Evolutionary conservation across 2,113 vertebrate genomes (phyloP).

Genomic region (Solea senegalensis): DNA sequence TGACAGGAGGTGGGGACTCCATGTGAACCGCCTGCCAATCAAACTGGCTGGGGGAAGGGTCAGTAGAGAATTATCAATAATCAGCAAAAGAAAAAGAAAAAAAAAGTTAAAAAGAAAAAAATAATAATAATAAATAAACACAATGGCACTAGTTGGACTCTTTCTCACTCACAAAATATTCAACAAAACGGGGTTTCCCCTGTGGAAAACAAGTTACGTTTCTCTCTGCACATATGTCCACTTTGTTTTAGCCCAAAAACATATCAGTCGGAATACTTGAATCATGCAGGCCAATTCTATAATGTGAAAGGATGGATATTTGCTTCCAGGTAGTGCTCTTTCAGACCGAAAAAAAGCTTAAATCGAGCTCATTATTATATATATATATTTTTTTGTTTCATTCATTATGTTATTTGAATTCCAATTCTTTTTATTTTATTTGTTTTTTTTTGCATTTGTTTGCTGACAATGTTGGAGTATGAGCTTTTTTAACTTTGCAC

Average conservation of each 20-base stretch:
- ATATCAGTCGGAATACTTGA: slow-evolving; percentile 99
- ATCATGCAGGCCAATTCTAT: slow-evolving; percentile 99
- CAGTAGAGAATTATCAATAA: slow-evolving; percentile 78
- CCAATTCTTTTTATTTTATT: slow-evolving; percentile 77
- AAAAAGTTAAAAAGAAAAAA: slow-evolving; percentile 41
- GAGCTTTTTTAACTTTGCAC: slow-evolving; percentile 98
- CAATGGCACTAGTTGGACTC: slow-evolving; percentile 93
- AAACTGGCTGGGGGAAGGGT: slow-evolving; percentile 73
- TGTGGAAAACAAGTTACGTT: slow-evolving; percentile 95
- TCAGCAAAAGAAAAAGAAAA: slow-evolving; percentile 66
- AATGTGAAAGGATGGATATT: slow-evolving; percentile 99
- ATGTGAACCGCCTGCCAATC: slow-evolving; percentile 87
- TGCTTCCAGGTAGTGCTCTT: slow-evolving; percentile 98
- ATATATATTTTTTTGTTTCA: slow-evolving; percentile 82
- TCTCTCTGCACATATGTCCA: slow-evolving; percentile 98
- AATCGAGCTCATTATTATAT: slow-evolving; percentile 87
- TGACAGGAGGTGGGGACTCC: slow-evolving; percentile 93
- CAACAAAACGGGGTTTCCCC: slow-evolving; percentile 85
- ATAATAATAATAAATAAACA: slow-evolving; percentile 64
- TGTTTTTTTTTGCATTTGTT: slow-evolving; percentile 80
- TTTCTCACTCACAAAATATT: slow-evolving; percentile 86
- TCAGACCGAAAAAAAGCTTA: slow-evolving; percentile 86
- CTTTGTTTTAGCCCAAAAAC: slow-evolving; percentile 99
- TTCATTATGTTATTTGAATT: slow-evolving; percentile 90
- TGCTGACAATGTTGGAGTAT: slow-evolving; percentile 92